Evolutionary conservation across 2,113 vertebrate species (phyloP).

Genomic region (human (Homo sapiens)): GRCh38 chr2:183881001-183881500

Average conservation of each 20-base stretch:
- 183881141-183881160: not conserved
- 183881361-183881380: not conserved
- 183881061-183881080: not conserved
- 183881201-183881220: not conserved
- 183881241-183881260: not conserved
- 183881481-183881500: not conserved
- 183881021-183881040: not conserved
- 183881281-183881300: not conserved
- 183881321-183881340: not conserved
- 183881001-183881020: not conserved
- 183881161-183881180: not conserved
- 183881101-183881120: not conserved
- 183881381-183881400: not conserved
- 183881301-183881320: not conserved
- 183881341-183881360: not conserved
- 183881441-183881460: not conserved
- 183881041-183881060: not conserved
- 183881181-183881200: not conserved
- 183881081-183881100: not conserved
- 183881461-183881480: fast-evolving
- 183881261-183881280: not conserved
- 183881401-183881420: not conserved
- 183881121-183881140: not conserved
- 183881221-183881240: not conserved
- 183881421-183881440: not conserved